These are phyloP conservation scores for Tursiops truncatus DNA, from an alignment of 2,113 vertebrate species.

Conservation along the genomic window DNA sequence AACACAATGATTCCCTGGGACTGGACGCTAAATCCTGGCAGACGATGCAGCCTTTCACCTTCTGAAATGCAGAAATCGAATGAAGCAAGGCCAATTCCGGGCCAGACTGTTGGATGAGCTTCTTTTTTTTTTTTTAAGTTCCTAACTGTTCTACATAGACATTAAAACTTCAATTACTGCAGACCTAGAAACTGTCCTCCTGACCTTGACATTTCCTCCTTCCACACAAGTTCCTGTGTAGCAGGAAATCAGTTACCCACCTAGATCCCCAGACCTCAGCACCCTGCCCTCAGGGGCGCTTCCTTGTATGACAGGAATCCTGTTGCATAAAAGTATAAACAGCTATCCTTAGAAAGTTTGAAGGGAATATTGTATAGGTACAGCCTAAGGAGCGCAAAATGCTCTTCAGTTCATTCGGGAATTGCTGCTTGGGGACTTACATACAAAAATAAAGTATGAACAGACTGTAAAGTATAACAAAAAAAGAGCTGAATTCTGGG, in stretches of 20 bases:
- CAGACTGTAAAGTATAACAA: background rate
- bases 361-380: background rate
- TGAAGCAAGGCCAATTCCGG: constrained; percentile 44
- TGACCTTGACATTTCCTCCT: constrained; percentile 49
- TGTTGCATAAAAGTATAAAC: background rate
- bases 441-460: background rate
- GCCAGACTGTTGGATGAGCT: background rate
- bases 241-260: background rate
- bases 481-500: background rate
- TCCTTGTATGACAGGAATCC: background rate
- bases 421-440: background rate
- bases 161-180: constrained; percentile 30
- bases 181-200: constrained; percentile 32
- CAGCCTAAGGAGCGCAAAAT: background rate
- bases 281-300: background rate
- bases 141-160: constrained; percentile 57
- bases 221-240: background rate
- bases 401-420: background rate
- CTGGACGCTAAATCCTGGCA: background rate
- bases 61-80: constrained; percentile 59
- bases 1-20: constrained; percentile 29
- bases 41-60: constrained; percentile 17
- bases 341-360: background rate
- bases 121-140: background rate
- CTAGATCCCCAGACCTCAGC: background rate